Conservation (phyloP, 2,888 invertebrate species). For the Agrochola circellaris region DNA sequence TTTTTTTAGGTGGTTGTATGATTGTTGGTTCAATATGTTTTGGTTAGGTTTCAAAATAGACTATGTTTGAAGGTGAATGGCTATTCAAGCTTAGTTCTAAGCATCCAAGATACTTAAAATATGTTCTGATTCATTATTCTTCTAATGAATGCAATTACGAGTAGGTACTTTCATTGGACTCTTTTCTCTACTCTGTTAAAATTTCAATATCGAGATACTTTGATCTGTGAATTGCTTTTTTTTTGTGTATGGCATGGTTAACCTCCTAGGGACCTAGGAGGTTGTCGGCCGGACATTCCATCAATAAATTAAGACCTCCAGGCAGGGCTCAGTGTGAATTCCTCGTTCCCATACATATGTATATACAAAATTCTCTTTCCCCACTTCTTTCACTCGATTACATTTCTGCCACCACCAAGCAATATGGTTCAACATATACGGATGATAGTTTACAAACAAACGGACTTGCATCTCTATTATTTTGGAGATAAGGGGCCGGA, state of each 20-base stretch:
- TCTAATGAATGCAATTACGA: not conserved
- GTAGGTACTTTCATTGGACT: too few relatives aligned
- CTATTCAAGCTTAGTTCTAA: not conserved
- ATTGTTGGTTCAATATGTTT: conserved; percentile 25
- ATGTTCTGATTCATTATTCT: not conserved
- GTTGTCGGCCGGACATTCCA: too few relatives aligned
- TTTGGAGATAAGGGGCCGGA: conserved; percentile 52
- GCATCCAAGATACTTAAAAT: not conserved
- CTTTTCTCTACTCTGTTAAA: not conserved
- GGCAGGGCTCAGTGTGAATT: too few relatives aligned
- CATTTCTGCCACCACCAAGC: not conserved
- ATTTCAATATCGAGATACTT: not conserved
- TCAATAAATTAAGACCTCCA: too few relatives aligned
- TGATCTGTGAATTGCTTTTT: not conserved
- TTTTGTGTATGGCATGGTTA: too few relatives aligned
- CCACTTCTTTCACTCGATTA: not conserved
- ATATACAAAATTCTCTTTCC: not conserved
- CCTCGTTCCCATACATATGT: not conserved
- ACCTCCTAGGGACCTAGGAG: too few relatives aligned
- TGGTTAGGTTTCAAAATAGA: conserved; percentile 3
- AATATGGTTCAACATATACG: conserved; percentile 18
- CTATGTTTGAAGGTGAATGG: not conserved
- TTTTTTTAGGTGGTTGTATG: not conserved
- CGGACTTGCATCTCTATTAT: conserved; percentile 53
- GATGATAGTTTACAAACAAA: conserved; percentile 62